Conservation (phyloP, 2,113 vertebrate genomes). For the Phaetusa simplex region DNA sequence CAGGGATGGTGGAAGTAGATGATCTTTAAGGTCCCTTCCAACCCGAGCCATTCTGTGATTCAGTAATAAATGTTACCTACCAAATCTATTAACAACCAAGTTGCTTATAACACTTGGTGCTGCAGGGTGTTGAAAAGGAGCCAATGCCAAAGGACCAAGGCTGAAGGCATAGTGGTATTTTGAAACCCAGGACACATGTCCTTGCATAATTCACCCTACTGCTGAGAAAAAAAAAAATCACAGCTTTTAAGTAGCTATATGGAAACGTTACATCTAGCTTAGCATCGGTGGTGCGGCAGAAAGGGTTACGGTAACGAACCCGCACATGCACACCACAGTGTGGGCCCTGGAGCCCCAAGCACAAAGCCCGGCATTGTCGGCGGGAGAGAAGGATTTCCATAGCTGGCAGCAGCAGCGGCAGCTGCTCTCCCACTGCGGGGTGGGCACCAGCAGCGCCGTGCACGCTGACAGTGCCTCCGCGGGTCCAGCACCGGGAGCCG, state of each 20-base stretch:
- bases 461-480: fast-evolving
- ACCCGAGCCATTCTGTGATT: too few relatives aligned
- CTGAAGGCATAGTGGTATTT: not conserved
- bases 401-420: not conserved
- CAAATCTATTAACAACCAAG: not conserved
- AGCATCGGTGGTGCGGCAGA: not conserved
- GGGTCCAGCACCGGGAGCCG: fast-evolving
- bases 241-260: not conserved
- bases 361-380: not conserved
- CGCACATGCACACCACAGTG: fast-evolving
- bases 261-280: not conserved
- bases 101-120: not conserved
- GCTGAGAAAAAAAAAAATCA: not conserved
- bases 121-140: not conserved
- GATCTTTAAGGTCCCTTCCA: too few relatives aligned
- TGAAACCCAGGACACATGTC: not conserved
- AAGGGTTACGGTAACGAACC: not conserved
- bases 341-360: not conserved
- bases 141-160: not conserved
- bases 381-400: not conserved
- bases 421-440: not conserved
- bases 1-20: too few relatives aligned
- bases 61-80: not conserved
- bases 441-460: not conserved
- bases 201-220: not conserved